These are phyloP conservation scores for Drosophila melanogaster DNA, from an alignment of 1,140 invertebrate genomes.

Conservation along the genomic window Release_6_plus_ISO1_MT NT_037436.4:2626001-2626500, in stretches of 20 bases:
- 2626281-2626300: constrained; percentile 62
- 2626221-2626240: constrained; percentile 59
- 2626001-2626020: constrained; percentile 63
- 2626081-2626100: constrained; percentile 81
- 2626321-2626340: not conserved
- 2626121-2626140: too few species aligned
- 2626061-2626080: constrained; percentile 63
- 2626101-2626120: constrained; percentile 77
- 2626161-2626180: not conserved
- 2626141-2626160: constrained; percentile 23
- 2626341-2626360: constrained; percentile 22
- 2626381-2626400: constrained; percentile 43
- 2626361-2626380: constrained; percentile 6
- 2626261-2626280: constrained; percentile 63
- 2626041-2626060: constrained; percentile 26
- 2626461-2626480: constrained; percentile 4
- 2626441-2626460: constrained; percentile 60
- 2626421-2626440: constrained; percentile 55
- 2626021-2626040: constrained; percentile 40
- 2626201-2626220: constrained; percentile 78
- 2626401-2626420: constrained; percentile 55
- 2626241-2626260: constrained; percentile 75
- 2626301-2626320: constrained; percentile 3
- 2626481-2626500: constrained; percentile 10
- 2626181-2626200: constrained; percentile 42